Conservation (phyloP, 2,797 vertebrate genomes). For the Myotis daubentonii region DNA sequence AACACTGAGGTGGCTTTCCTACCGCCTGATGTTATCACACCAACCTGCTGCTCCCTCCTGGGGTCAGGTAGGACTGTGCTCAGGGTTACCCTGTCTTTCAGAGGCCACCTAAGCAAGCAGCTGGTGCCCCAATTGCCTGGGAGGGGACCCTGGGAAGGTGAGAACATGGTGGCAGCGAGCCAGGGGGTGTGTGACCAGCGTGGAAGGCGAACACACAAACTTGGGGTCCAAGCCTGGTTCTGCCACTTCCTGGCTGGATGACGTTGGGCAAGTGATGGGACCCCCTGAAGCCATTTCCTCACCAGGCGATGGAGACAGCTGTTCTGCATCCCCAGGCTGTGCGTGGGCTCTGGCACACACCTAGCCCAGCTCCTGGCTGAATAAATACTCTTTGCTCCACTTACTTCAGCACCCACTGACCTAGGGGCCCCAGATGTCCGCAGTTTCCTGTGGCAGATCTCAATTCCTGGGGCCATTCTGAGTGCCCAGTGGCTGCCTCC, state of each 20-base stretch:
- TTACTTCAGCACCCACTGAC: neutral
- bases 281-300: neutral
- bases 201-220: neutral
- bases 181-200: rapidly evolving
- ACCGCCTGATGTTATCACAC: neutral
- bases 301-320: neutral
- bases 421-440: neutral
- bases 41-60: neutral
- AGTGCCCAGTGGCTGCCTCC: neutral
- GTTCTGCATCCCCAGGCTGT: neutral
- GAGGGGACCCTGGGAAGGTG: neutral
- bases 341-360: neutral
- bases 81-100: neutral
- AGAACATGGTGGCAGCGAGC: neutral
- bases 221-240: neutral
- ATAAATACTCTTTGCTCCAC: neutral
- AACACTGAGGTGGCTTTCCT: neutral
- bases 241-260: neutral
- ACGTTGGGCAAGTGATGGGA: neutral
- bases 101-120: neutral
- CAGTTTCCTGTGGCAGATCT: neutral
- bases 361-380: neutral
- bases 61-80: neutral
- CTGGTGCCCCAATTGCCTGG: neutral
- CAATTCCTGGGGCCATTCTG: neutral